Percentiles rank a stretch among this genome's conserved stretches.
These are phyloP conservation scores for Esox niger DNA, from an alignment of 2,113 vertebrate genomes.

Conservation along the genomic window DNA sequence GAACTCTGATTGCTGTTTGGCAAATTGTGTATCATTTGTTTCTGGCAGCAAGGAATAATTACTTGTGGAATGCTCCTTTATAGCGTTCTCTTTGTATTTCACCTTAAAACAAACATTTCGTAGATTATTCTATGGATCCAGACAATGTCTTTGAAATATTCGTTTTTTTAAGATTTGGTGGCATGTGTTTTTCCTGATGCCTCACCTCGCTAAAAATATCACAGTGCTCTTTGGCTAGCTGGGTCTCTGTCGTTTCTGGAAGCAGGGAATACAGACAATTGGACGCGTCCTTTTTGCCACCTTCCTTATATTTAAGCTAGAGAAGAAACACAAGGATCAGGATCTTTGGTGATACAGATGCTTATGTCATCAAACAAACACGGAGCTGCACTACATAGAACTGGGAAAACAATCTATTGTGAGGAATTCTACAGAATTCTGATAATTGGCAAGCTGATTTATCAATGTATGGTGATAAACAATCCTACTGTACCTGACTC, in stretches of 20 bases:
- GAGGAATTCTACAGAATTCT: no score
- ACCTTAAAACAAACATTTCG: conserved; percentile 13
- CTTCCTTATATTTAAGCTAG: conserved; percentile 59
- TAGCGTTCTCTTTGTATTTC: conserved; percentile 37
- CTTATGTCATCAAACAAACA: no score
- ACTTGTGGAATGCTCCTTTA: conserved; percentile 23
- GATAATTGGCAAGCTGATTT: no score
- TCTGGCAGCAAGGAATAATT: conserved; percentile 38
- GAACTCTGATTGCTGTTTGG: conserved; percentile 22
- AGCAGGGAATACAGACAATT: conserved; percentile 50
- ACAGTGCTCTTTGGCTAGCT: conserved; percentile 52
- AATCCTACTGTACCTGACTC: conserved; percentile 72
- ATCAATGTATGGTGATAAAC: no score
- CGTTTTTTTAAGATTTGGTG: neutral
- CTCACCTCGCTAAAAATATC: conserved; percentile 73
- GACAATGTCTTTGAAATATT: neutral
- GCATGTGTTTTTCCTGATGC: neutral
- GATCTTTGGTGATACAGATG: neutral
- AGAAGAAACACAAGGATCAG: neutral
- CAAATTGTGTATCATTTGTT: conserved; percentile 32
- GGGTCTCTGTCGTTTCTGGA: conserved; percentile 59
- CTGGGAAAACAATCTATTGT: no score
- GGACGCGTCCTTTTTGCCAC: conserved; percentile 24
- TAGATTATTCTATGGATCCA: no score
- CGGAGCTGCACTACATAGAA: no score